Evolutionary conservation across 2,113 vertebrate species (phyloP).

Genomic region (Tetrao urogallus): DNA sequence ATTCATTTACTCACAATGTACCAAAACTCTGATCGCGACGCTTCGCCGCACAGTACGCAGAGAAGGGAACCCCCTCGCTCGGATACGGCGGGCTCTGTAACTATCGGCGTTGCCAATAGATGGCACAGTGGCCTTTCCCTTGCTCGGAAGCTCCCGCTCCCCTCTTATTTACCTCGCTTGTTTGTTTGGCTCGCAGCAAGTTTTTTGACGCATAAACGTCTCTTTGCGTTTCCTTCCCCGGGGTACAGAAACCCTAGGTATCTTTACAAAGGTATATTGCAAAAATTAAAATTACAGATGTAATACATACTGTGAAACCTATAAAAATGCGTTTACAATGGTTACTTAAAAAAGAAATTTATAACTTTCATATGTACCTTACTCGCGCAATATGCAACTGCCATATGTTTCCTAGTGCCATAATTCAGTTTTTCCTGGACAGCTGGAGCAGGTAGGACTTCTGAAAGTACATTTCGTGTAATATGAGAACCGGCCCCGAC

Average conservation of each 20-base stretch:
- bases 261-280: conserved; percentile 77
- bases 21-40: not conserved
- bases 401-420: conserved; percentile 84
- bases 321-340: conserved; percentile 84
- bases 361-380: conserved; percentile 86
- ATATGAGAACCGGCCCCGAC: conserved; percentile 75
- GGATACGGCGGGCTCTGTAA: conserved; percentile 53
- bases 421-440: conserved; percentile 83
- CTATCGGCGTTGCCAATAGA: conserved; percentile 71
- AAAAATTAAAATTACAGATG: conserved; percentile 83
- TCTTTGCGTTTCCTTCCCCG: conserved; percentile 40
- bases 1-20: not conserved
- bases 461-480: conserved; percentile 79
- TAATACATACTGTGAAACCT: conserved; percentile 82
- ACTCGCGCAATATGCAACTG: conserved; percentile 77
- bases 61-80: not conserved
- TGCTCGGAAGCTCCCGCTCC: conserved; percentile 20
- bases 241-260: conserved; percentile 72
- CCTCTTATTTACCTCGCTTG: conserved; percentile 62
- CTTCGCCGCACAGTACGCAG: not conserved
- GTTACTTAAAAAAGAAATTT: conserved; percentile 84
- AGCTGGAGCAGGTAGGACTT: conserved; percentile 84
- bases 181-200: conserved; percentile 12
- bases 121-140: conserved; percentile 74
- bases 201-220: conserved; percentile 45